Conservation (phyloP, 2,113 vertebrate species). For the Ciconia boyciana region DNA sequence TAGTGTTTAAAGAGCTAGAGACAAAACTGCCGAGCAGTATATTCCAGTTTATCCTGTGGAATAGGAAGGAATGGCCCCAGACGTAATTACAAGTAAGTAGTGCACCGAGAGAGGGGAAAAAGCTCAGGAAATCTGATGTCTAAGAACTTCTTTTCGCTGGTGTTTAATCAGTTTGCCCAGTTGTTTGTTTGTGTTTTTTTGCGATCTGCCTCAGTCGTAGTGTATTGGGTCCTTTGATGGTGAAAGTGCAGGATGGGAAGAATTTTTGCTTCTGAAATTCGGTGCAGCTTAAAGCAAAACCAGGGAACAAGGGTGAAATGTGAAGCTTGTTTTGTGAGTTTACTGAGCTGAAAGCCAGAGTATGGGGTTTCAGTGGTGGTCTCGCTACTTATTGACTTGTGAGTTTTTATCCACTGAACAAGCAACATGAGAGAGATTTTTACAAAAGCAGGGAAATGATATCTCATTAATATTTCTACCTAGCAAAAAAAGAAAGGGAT, state of each 20-base stretch:
- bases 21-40: slow-evolving; percentile 37
- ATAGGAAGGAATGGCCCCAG: slow-evolving; percentile 74
- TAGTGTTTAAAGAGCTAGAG: slow-evolving; percentile 26
- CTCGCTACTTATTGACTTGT: neutral
- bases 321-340: neutral
- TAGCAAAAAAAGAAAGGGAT: neutral
- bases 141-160: neutral
- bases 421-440: slow-evolving; percentile 1
- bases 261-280: neutral
- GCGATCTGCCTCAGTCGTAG: neutral
- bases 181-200: neutral
- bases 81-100: slow-evolving; percentile 70
- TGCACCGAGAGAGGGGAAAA: slow-evolving; percentile 47
- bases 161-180: slow-evolving; percentile 4
- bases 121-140: slow-evolving; percentile 66
- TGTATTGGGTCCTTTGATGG: neutral
- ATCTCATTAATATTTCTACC: slow-evolving; percentile 29
- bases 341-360: neutral
- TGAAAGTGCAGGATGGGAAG: neutral
- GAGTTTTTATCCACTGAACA: neutral
- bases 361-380: neutral
- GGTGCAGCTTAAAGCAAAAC: neutral
- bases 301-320: neutral
- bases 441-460: neutral
- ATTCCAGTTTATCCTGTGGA: slow-evolving; percentile 61